Conservation (phyloP, 2,113 vertebrate species). For the Conger conger region DNA sequence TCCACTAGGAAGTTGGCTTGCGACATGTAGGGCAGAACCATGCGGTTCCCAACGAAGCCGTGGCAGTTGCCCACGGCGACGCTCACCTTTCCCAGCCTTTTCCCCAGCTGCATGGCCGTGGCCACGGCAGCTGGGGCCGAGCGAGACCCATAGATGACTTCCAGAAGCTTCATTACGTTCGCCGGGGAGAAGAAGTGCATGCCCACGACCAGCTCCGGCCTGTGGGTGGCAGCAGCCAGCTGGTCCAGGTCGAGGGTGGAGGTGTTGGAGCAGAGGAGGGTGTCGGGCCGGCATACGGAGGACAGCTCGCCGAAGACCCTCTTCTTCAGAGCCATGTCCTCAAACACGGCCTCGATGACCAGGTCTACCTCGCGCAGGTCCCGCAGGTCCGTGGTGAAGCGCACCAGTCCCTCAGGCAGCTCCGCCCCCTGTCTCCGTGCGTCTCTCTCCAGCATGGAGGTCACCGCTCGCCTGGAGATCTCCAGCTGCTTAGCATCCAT, state of each 20-base stretch:
- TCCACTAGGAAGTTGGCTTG: conserved; percentile 83
- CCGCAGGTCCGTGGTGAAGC: conserved; percentile 68
- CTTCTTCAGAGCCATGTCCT: conserved; percentile 84
- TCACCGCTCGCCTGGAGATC: conserved; percentile 66
- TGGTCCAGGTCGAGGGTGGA: conserved; percentile 81
- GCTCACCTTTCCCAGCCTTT: conserved; percentile 78
- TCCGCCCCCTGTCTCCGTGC: conserved; percentile 59
- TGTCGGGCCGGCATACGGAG: conserved; percentile 69
- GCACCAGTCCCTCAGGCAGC: conserved; percentile 52
- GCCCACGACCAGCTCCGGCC: conserved; percentile 81
- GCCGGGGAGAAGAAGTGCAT: conserved; percentile 93
- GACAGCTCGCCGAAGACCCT: conserved; percentile 80
- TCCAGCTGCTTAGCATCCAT: conserved; percentile 73
- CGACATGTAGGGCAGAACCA: conserved; percentile 70
- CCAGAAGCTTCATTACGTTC: conserved; percentile 85
- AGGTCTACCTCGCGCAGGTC: conserved; percentile 73
- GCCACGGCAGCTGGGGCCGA: conserved; percentile 78
- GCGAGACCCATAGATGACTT: conserved; percentile 77
- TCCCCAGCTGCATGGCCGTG: conserved; percentile 80
- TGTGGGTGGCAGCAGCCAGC: conserved; percentile 73
- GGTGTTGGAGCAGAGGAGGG: conserved; percentile 84
- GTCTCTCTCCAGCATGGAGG: conserved; percentile 70
- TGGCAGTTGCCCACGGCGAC: conserved; percentile 87
- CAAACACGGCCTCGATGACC: conserved; percentile 91
- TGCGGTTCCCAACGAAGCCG: conserved; percentile 89